Percentiles rank a stretch among this genome's conserved stretches.
These are phyloP conservation scores for Phalanger gymnotis DNA, from an alignment of 2,797 vertebrate species.

Conservation along the genomic window DNA sequence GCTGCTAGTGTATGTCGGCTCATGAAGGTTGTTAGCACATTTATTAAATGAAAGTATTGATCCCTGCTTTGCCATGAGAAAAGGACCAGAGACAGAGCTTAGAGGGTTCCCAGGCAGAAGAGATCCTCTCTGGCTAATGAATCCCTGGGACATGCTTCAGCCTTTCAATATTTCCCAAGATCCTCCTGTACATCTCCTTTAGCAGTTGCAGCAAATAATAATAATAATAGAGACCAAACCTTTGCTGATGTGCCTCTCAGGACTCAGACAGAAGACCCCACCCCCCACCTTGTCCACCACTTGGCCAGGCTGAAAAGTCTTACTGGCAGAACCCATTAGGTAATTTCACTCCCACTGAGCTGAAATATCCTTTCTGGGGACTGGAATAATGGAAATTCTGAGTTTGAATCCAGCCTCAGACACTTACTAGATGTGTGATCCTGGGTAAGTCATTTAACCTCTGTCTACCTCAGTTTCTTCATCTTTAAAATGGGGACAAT, in stretches of 20 bases:
- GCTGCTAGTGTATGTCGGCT: not conserved
- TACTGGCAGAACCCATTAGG: not conserved
- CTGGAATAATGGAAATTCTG: not conserved
- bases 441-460: too few relatives aligned
- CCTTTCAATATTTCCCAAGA: not conserved
- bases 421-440: not conserved
- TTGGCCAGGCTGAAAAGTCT: not conserved
- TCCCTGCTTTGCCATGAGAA: not conserved
- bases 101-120: not conserved
- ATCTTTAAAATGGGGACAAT: not conserved
- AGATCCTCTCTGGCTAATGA: not conserved
- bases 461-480: not conserved
- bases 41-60: not conserved
- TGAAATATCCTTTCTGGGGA: not conserved
- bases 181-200: not conserved
- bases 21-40: not conserved
- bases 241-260: not conserved
- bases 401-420: not conserved
- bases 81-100: not conserved
- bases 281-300: not conserved
- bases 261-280: not conserved
- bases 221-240: not conserved
- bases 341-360: not conserved
- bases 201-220: too few relatives aligned
- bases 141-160: not conserved